Base-by-base conservation (phyloP, 92 coral and sea anemone genomes). In the Micromussa lordhowensis region DNA sequence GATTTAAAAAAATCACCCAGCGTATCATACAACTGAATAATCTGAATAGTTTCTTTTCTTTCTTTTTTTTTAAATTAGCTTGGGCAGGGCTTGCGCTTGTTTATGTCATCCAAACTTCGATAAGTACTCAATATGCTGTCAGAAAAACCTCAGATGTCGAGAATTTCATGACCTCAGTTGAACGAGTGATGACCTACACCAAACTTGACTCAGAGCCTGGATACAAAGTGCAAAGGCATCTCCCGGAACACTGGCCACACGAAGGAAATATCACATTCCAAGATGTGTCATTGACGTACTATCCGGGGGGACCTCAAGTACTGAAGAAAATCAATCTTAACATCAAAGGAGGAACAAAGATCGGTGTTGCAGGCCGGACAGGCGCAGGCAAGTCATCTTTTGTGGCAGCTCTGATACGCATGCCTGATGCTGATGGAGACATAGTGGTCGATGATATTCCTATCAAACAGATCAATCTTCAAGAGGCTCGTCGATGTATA, bases 231-330 rank as follows among this genome's bases (percentile, higher is more conserved):
- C 16, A 71, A 0, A 40, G 76, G 34, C 38, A 1, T 31, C 76
- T 49, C 35, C 76, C 48, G 15, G 40, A 34, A 34, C 22, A 71
- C 49, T 71, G 76, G 76, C 76, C 76, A 31, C 76, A 5, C 24
- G 13, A 35, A 71, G 76, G 99, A 55, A 92, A 82, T 44, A 89
- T 96, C 86, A 82, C 81, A 77, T 94, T 94, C 55, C 94, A 94
- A 55, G 90, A 95, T 71, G 92, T 96, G 68, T 92, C 89, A 53
- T 84, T 96, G 26, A 88, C 86, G 21, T 96, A 96, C 93, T 92
- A 94, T 85, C 97, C 91, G 40, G 96, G 95, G 4, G 97, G 95
- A 9, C 94, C 96, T 29, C 87, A 77, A 61, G 95, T 91, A 8
- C 87, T 92, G 32, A 91, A 88, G 76, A 26, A 81, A 35, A 63